Conservation (phyloP, 1,140 invertebrate genomes). For the Drosophila orosa region DNA sequence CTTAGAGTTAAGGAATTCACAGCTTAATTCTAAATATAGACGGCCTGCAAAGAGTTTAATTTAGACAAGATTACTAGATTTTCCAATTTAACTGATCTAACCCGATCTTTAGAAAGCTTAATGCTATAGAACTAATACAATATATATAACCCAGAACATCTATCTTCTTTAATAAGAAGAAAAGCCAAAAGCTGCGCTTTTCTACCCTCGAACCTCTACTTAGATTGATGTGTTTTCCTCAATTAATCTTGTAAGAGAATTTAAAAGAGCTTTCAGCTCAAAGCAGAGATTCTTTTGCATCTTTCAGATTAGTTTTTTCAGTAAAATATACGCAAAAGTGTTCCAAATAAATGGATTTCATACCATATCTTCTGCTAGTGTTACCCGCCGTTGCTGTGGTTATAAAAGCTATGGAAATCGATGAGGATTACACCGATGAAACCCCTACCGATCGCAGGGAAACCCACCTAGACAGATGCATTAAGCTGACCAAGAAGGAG, state of each 20-base stretch:
- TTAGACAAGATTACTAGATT: neutral
- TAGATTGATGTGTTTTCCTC: neutral
- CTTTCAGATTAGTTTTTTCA: neutral
- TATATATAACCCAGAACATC: neutral
- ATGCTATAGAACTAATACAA: neutral
- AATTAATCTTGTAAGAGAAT: constrained; percentile 2
- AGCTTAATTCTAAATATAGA: neutral
- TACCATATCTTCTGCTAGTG: neutral
- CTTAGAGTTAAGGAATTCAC: neutral
- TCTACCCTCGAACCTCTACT: neutral
- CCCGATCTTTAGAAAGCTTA: neutral
- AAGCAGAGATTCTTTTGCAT: neutral
- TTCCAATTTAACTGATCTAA: neutral
- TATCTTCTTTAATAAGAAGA: neutral
- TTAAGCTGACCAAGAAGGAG: neutral
- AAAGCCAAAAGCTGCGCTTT: neutral
- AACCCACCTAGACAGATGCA: neutral
- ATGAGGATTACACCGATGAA: neutral
- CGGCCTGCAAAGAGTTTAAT: too few species aligned
- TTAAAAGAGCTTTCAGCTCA: neutral
- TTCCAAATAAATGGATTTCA: neutral
- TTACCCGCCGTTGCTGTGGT: neutral
- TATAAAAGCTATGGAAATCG: neutral
- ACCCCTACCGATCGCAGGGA: neutral
- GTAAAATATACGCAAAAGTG: neutral